Conservation (phyloP, 2,888 invertebrate species). For the Tetropium fuscum region DNA sequence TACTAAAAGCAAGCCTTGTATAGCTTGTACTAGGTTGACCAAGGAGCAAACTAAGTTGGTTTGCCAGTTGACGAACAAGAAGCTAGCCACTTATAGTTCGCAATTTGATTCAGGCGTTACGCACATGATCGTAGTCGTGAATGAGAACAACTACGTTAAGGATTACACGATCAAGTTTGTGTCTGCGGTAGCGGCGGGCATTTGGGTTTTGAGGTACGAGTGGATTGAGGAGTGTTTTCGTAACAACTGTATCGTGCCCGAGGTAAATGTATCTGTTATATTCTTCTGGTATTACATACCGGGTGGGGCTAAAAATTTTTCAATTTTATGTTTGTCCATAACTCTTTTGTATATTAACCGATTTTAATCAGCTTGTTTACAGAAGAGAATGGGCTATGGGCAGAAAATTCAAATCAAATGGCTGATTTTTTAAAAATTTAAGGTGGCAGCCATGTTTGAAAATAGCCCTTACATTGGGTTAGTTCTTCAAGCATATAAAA, state of each 20-base stretch:
- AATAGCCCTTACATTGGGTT: too few species aligned
- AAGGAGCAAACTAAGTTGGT: conserved; percentile 56
- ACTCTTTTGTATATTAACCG: too few species aligned
- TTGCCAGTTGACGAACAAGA: conserved; percentile 54
- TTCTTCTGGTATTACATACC: too few species aligned
- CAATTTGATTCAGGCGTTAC: conserved; percentile 56
- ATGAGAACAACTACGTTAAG: conserved; percentile 54
- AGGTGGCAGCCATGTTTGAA: too few species aligned
- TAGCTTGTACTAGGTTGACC: conserved; percentile 56
- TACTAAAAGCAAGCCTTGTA: conserved; percentile 51
- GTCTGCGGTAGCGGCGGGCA: conserved; percentile 70
- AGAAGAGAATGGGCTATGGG: too few species aligned
- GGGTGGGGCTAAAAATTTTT: too few species aligned
- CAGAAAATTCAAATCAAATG: too few species aligned
- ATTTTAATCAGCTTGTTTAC: too few species aligned
- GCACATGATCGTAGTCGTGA: conserved; percentile 59
- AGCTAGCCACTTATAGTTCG: conserved; percentile 53
- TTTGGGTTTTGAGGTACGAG: conserved; percentile 71
- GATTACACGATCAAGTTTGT: conserved; percentile 69
- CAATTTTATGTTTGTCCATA: too few species aligned
- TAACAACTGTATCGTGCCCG: conserved; percentile 63
- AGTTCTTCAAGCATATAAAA: too few species aligned
- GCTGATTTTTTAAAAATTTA: too few species aligned
- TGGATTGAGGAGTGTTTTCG: conserved; percentile 69
- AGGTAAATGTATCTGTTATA: conserved; percentile 61